Percentiles rank a stretch among this genome's conserved stretches.
Evolutionary conservation across 2,797 vertebrate genomes (phyloP).

Genomic region (Huso huso): DNA sequence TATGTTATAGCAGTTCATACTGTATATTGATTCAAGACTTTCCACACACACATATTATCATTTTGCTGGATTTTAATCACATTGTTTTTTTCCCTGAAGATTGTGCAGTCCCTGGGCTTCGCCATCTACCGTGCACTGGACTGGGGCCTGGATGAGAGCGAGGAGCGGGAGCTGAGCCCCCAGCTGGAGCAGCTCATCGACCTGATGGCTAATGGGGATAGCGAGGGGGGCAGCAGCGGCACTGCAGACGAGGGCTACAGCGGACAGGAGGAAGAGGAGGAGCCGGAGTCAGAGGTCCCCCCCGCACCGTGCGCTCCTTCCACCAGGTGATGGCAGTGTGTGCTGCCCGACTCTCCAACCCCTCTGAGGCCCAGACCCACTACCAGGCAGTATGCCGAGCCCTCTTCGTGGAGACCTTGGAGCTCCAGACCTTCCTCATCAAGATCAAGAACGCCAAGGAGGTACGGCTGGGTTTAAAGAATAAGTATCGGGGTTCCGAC

Average conservation of each 20-base stretch:
- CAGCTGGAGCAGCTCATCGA: constrained; percentile 87
- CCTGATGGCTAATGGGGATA: constrained; percentile 71
- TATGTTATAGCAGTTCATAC: no score
- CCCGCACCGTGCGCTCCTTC: constrained; percentile 60
- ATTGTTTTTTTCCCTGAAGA: constrained; percentile 41
- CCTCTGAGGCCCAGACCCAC: constrained; percentile 63
- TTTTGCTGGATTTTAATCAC: no score
- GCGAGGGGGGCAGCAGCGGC: constrained; percentile 33
- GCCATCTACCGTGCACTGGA: constrained; percentile 89
- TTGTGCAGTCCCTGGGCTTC: constrained; percentile 85
- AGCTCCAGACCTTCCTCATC: constrained; percentile 85
- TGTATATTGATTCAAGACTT: no score
- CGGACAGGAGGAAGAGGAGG: constrained; percentile 76
- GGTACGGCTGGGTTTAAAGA: constrained; percentile 45
- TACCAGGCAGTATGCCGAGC: constrained; percentile 92
- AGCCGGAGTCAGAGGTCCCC: constrained; percentile 54
- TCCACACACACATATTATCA: no score
- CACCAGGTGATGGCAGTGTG: constrained; percentile 76
- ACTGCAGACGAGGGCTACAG: constrained; percentile 79
- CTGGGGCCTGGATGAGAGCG: constrained; percentile 88
- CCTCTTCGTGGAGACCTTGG: constrained; percentile 82
- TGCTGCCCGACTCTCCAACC: constrained; percentile 65
- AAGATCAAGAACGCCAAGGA: constrained; percentile 84
- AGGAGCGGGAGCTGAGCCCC: constrained; percentile 85
- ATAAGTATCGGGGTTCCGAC: not conserved